Evolutionary conservation across 2,797 vertebrate species (phyloP).

Genomic region (Delichon dasypus): DNA sequence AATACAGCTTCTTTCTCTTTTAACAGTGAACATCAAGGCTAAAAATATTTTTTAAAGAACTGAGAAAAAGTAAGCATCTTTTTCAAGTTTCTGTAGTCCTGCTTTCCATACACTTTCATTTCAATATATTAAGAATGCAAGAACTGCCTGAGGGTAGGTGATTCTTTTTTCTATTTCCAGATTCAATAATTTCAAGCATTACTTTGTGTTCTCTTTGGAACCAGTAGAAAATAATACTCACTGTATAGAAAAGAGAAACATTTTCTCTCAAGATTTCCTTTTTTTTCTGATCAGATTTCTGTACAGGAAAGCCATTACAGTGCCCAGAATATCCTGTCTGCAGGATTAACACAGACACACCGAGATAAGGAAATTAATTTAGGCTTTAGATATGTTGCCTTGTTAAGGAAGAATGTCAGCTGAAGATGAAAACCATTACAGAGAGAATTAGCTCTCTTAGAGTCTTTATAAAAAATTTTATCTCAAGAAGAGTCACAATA

Average conservation of each 20-base stretch:
- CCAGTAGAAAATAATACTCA: not conserved
- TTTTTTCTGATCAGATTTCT: not conserved
- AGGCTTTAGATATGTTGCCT: not conserved
- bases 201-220: not conserved
- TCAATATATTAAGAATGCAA: not conserved
- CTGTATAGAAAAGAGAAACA: not conserved
- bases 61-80: not conserved
- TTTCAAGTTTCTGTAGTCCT: not conserved
- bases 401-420: not conserved
- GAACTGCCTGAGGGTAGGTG: not conserved
- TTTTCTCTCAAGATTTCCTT: not conserved
- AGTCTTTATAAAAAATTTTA: not conserved
- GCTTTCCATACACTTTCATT: not conserved
- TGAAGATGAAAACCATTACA: not conserved
- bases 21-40: not conserved
- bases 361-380: not conserved
- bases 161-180: not conserved
- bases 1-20: not conserved
- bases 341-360: not conserved
- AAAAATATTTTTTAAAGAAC: not conserved
- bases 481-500: not conserved
- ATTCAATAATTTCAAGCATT: not conserved
- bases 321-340: not conserved
- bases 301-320: not conserved
- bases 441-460: not conserved